Percentiles rank a stretch among this genome's conserved stretches.
Evolutionary conservation across 1,140 invertebrate species (phyloP).

Genomic region (Drosophila littoralis): DNA sequence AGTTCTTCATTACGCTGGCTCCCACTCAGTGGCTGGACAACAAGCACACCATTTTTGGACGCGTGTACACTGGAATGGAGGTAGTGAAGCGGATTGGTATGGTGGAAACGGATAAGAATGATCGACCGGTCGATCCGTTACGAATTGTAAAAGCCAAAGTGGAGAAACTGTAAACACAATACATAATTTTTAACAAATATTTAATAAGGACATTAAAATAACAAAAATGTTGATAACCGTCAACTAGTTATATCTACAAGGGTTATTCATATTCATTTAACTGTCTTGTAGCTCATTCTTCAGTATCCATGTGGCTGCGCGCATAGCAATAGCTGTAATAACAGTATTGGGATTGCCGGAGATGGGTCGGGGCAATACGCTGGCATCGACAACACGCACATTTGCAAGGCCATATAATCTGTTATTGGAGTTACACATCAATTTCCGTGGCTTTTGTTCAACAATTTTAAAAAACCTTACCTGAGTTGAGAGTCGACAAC

Average conservation of each 20-base stretch:
- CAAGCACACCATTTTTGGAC: constrained; percentile 98
- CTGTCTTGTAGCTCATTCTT: constrained; percentile 54
- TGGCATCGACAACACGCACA: constrained; percentile 89
- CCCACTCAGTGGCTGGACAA: constrained; percentile 99
- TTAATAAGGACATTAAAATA: constrained; percentile 2
- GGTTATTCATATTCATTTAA: neutral
- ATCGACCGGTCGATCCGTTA: constrained; percentile 95
- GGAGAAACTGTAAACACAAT: constrained; percentile 84
- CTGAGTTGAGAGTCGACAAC: constrained; percentile 66
- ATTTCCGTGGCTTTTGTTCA: neutral
- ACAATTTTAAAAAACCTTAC: constrained; percentile 22
- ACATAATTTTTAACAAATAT: constrained; percentile 5
- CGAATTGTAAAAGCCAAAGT: constrained; percentile 92
- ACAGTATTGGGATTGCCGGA: constrained; percentile 89
- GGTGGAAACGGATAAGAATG: constrained; percentile 96
- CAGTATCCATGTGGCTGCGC: constrained; percentile 87
- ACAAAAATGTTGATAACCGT: constrained; percentile 12
- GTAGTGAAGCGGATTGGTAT: constrained; percentile 96
- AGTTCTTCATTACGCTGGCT: constrained; percentile 98
- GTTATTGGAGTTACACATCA: constrained; percentile 5
- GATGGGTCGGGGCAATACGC: constrained; percentile 88
- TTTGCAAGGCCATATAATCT: constrained; percentile 88
- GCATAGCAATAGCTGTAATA: constrained; percentile 88
- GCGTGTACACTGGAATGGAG: constrained; percentile 94
- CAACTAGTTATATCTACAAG: neutral